phyloP scores from a whole-genome alignment of 2,888 invertebrate genomes.

The Tinea semifulvella region DNA sequence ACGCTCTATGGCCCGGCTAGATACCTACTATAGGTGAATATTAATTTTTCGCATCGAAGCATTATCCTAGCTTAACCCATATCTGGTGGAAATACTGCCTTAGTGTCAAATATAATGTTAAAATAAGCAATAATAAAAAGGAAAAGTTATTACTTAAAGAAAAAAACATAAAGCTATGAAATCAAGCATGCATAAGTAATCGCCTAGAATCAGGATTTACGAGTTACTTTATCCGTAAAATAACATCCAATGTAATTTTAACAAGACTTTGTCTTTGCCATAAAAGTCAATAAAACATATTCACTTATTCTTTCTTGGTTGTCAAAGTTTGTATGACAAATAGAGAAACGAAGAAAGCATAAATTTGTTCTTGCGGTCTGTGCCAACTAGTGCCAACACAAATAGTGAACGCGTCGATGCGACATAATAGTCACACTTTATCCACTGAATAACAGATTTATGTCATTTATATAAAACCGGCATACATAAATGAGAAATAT shows the following conservation, averaged over 20 bases:
- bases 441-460: constrained; percentile 18
- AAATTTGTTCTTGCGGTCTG: constrained; percentile 12
- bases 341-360: constrained; percentile 12
- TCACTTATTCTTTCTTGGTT: constrained; percentile 7
- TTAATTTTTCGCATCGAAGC: no score
- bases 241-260: not conserved
- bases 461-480: constrained; percentile 17
- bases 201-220: constrained; percentile 4
- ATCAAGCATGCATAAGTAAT: constrained; percentile 6
- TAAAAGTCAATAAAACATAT: constrained; percentile 11
- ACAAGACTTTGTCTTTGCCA: constrained; percentile 1
- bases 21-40: no score
- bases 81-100: no score
- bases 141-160: not conserved
- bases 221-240: constrained; percentile 3
- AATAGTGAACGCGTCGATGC: constrained; percentile 17
- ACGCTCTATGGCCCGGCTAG: no score
- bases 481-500: no score
- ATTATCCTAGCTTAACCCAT: no score
- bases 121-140: no score
- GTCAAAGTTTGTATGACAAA: constrained; percentile 10
- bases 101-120: no score
- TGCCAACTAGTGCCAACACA: constrained; percentile 18
- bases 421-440: constrained; percentile 17
- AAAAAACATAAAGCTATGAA: constrained; percentile 1